Evolutionary conservation across 2,113 vertebrate genomes (phyloP).

Genomic region (Zosterops japonicus): DNA sequence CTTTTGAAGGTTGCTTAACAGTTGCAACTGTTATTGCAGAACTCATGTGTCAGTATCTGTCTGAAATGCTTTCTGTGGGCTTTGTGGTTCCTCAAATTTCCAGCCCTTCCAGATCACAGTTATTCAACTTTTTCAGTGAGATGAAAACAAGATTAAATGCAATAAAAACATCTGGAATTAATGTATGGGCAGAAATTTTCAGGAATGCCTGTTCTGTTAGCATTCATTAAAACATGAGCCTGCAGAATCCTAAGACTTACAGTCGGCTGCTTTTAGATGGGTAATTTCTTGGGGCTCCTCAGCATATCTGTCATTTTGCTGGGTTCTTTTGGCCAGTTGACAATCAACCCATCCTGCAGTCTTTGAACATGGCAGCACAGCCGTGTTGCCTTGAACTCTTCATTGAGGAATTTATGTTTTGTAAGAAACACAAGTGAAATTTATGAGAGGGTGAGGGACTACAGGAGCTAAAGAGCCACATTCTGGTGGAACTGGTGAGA

Average conservation of each 20-base stretch:
- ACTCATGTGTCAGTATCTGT: background rate
- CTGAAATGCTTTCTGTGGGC: background rate
- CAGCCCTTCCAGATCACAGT: background rate
- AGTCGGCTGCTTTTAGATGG: background rate
- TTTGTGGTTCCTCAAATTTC: background rate
- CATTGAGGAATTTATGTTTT: background rate
- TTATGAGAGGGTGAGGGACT: background rate
- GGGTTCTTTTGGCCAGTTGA: background rate
- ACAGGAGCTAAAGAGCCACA: rapidly evolving
- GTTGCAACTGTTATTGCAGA: background rate
- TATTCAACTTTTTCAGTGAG: background rate
- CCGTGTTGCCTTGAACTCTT: background rate
- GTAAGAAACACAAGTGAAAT: background rate
- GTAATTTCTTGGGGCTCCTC: background rate
- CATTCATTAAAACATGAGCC: background rate
- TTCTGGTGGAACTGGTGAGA: background rate
- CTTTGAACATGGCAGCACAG: background rate
- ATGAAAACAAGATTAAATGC: background rate
- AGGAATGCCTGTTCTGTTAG: background rate
- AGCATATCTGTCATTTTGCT: rapidly evolving
- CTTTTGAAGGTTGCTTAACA: background rate
- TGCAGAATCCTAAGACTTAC: background rate
- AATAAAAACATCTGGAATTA: background rate
- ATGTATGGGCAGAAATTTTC: background rate
- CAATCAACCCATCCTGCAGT: background rate